These are phyloP conservation scores for Tangara arthus DNA, from an alignment of 2,797 vertebrate species.

Conservation along the genomic window DNA sequence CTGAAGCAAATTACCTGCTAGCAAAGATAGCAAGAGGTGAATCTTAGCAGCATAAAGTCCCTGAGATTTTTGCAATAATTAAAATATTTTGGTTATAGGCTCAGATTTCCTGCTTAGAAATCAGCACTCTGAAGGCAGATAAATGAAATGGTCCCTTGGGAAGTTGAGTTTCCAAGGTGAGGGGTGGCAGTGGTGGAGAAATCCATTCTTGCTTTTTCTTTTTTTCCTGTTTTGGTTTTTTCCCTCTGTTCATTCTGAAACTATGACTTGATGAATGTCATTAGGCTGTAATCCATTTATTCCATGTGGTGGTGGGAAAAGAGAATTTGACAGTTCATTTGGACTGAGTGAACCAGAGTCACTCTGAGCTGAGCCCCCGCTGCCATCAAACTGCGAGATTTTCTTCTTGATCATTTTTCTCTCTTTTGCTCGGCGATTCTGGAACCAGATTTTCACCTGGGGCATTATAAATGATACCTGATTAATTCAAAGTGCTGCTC, in stretches of 20 bases:
- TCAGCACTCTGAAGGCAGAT: not conserved
- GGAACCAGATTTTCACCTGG: constrained; percentile 97
- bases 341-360: constrained; percentile 92
- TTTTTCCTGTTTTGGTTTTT: not conserved
- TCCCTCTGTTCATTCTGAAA: constrained; percentile 77
- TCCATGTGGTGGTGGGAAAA: constrained; percentile 81
- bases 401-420: constrained; percentile 95
- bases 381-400: constrained; percentile 89
- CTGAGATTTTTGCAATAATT: constrained; percentile 3
- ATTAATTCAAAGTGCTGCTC: not conserved
- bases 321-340: constrained; percentile 83
- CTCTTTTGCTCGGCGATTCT: constrained; percentile 93
- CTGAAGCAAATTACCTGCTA: not conserved
- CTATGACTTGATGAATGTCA: constrained; percentile 88
- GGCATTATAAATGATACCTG: not conserved
- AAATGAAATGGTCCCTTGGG: not conserved
- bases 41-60: not conserved
- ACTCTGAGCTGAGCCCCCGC: constrained; percentile 87
- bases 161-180: not conserved
- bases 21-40: not conserved
- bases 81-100: not conserved
- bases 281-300: constrained; percentile 86
- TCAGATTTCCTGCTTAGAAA: not conserved
- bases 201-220: not conserved
- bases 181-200: not conserved